Conservation (phyloP, 2,113 vertebrate genomes). For the Rhinoptilus africanus region DNA sequence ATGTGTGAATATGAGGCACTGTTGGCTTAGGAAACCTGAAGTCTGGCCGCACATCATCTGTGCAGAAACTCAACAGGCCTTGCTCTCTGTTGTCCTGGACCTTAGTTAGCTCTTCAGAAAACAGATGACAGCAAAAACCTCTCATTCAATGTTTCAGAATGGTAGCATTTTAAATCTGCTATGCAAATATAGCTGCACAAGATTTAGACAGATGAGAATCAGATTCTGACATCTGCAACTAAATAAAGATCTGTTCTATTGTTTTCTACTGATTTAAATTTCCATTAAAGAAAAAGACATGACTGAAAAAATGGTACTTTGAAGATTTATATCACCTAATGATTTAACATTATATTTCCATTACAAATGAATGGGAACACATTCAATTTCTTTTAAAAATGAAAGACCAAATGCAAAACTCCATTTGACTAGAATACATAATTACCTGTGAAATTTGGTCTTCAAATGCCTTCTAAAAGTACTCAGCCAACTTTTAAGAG, state of each 20-base stretch:
- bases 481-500: slow-evolving; percentile 16
- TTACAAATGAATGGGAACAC: slow-evolving; percentile 46
- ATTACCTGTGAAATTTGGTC: slow-evolving; percentile 24
- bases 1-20: background rate
- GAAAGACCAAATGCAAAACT: slow-evolving; percentile 41
- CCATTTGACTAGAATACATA: slow-evolving; percentile 36
- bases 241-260: slow-evolving; percentile 25
- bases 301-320: slow-evolving; percentile 32
- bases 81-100: background rate
- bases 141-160: background rate
- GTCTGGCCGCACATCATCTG: background rate
- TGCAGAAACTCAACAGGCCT: background rate
- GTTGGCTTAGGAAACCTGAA: background rate
- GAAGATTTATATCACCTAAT: slow-evolving; percentile 56
- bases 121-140: background rate
- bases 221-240: background rate
- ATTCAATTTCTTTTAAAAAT: slow-evolving; percentile 47
- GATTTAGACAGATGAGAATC: background rate
- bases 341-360: slow-evolving; percentile 58
- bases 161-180: background rate
- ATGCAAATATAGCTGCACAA: background rate
- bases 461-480: slow-evolving; percentile 29
- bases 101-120: background rate
- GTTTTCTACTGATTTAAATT: slow-evolving; percentile 36
- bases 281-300: slow-evolving; percentile 36